A percentile compares a stretch with the other conserved stretches of the same genome.
These are phyloP conservation scores for Acipenser oxyrinchus DNA, from an alignment of 2,797 vertebrate species.

Conservation along the genomic window DNA sequence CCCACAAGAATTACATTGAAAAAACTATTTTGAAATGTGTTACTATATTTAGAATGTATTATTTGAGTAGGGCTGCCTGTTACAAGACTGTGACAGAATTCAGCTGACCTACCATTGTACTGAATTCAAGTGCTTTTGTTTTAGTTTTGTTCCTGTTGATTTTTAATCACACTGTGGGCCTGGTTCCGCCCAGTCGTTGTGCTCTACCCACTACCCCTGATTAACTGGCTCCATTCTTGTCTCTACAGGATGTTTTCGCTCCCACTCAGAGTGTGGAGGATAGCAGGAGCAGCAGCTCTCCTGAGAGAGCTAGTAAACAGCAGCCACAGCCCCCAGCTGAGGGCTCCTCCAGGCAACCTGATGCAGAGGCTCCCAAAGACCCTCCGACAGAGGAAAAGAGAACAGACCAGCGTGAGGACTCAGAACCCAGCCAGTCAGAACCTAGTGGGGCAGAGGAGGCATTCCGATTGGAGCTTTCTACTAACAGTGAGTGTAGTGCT, in stretches of 20 bases:
- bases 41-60: not conserved
- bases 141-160: too few relatives aligned
- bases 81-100: too few relatives aligned
- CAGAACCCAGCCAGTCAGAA: slow-evolving; percentile 28
- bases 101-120: too few relatives aligned
- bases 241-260: slow-evolving; percentile 77
- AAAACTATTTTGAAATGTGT: not conserved
- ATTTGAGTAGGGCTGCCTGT: too few relatives aligned
- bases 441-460: slow-evolving; percentile 36
- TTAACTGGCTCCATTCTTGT: slow-evolving; percentile 6
- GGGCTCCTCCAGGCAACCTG: slow-evolving; percentile 26
- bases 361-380: slow-evolving; percentile 34
- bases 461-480: slow-evolving; percentile 65
- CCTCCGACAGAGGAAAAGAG: slow-evolving; percentile 28
- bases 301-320: slow-evolving; percentile 33
- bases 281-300: slow-evolving; percentile 23
- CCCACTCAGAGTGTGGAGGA: slow-evolving; percentile 74
- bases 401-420: slow-evolving; percentile 13
- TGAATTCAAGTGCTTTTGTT: too few relatives aligned
- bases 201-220: too few relatives aligned
- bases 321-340: slow-evolving; percentile 19
- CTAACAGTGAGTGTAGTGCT: slow-evolving; percentile 50
- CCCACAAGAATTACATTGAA: not conserved
- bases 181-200: too few relatives aligned
- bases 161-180: too few relatives aligned